Base-by-base conservation (phyloP, 1,140 invertebrate species). In the Lasioglossum albipes region DNA sequence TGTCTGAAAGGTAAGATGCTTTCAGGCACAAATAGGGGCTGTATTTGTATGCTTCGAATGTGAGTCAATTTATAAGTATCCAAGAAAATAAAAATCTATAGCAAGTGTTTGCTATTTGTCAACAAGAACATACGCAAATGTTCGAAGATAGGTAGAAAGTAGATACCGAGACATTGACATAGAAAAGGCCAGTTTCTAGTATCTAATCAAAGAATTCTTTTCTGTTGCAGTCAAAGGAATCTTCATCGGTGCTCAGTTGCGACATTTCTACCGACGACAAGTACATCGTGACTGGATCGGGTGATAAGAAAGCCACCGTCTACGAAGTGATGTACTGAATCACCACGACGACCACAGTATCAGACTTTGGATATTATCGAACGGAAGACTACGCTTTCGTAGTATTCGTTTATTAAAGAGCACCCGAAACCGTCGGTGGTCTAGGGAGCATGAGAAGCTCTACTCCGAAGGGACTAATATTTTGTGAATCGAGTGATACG, bases 241-340 rank as follows among this genome's bases (percentile, higher is more conserved):
- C 98, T 42, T 99, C 98, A 82, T 99, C 98, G 87, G 99, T 99
- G 87, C 95, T 99, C 79, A 99, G 98, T 94, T 99, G 99, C 95
- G 99, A 99, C 95, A 99, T 99, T 92, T 99, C 99, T 76, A 96
- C 97, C 36, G 99, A 99, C 93, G 99, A 99, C 94, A 99, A 99
- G 93, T 99, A 98, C 94, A 99, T 99, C 89, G 98, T 99, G 78
- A 99, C 99, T 68, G 99, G 99, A 73, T 99, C 98, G 5, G 99
- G 99, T 49, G 99, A 99, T 93, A 99, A 99, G 94, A 99, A 99
- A 92, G 99, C 99, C 71, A 99, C 98, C 79, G 97, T 99, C 73
- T 99, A 99, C 93, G 98, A 99, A 96, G 98, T 99, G 88, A 98
- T 99, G 92, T 99, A 99, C 94, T 98, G 88, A 93, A 88, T 81